Evolutionary conservation across 1,140 invertebrate species (phyloP).

Genomic region (Drosophila tristis): DNA sequence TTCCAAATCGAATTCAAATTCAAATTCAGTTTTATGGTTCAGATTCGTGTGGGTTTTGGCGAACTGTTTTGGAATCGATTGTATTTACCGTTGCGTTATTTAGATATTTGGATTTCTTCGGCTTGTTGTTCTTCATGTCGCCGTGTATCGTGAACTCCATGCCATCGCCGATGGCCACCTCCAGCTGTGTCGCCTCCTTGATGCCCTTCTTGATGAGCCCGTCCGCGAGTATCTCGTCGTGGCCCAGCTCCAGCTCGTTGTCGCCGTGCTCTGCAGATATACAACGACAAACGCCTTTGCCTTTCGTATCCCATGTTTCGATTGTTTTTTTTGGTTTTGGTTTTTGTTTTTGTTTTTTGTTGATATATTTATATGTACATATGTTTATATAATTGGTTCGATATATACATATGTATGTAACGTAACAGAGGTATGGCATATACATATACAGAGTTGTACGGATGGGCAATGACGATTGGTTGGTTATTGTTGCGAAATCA

Average conservation of each 20-base stretch:
- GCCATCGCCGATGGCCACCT: slow-evolving; percentile 95
- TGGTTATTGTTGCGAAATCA: slow-evolving; percentile 62
- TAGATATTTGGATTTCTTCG: slow-evolving; percentile 89
- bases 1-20: neutral
- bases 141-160: slow-evolving; percentile 96
- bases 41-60: neutral
- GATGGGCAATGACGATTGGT: slow-evolving; percentile 52
- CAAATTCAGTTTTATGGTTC: neutral
- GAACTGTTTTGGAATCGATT: slow-evolving; percentile 20
- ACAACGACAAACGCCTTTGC: slow-evolving; percentile 86
- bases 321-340: slow-evolving; percentile 23
- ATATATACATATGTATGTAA: slow-evolving; percentile 67
- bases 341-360: slow-evolving; percentile 55
- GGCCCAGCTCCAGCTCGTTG: slow-evolving; percentile 87
- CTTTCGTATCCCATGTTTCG: slow-evolving; percentile 80
- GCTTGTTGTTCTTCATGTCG: slow-evolving; percentile 90
- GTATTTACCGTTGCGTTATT: slow-evolving; percentile 89
- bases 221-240: slow-evolving; percentile 92
- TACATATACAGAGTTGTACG: slow-evolving; percentile 38
- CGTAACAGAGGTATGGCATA: slow-evolving; percentile 49
- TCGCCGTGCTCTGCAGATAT: slow-evolving; percentile 87
- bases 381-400: slow-evolving; percentile 59
- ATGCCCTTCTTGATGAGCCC: slow-evolving; percentile 93
- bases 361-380: slow-evolving; percentile 61
- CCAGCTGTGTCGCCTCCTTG: slow-evolving; percentile 94